These are phyloP conservation scores for Macrostomum cliftonense DNA, from an alignment of 2,888 invertebrate species.

Conservation along the genomic window DNA sequence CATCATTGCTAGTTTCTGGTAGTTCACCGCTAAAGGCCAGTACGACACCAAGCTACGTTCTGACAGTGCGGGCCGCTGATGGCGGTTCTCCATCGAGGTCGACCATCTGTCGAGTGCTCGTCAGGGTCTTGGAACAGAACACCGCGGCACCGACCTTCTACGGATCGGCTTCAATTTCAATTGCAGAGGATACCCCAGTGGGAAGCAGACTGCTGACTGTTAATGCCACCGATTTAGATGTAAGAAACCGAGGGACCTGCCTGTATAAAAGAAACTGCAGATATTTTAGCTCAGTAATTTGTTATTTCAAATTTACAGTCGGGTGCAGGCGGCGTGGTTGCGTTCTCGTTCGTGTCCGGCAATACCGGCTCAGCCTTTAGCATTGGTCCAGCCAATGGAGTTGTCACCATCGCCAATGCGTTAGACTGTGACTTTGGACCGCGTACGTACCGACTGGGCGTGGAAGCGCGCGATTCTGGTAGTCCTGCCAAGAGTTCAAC, in stretches of 20 bases:
- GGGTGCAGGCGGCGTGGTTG: not conserved
- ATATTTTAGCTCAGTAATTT: too few species aligned
- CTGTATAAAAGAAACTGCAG: too few species aligned
- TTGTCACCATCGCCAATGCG: not conserved
- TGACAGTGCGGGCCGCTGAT: not conserved
- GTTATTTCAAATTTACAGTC: not conserved
- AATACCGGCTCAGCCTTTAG: not conserved
- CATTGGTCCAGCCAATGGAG: not conserved
- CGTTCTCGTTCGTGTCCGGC: constrained; percentile 1
- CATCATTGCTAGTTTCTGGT: too few species aligned
- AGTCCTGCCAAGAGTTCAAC: not conserved
- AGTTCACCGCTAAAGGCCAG: not conserved
- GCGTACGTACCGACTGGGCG: not conserved
- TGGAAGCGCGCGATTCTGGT: not conserved
- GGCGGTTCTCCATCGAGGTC: not conserved
- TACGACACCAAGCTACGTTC: not conserved
- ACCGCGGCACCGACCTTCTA: not conserved
- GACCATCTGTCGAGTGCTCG: not conserved
- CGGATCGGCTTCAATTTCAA: not conserved
- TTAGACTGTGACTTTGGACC: not conserved
- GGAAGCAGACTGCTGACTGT: not conserved
- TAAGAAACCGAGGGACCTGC: too few species aligned
- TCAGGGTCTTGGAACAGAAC: constrained; percentile 5
- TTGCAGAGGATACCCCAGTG: not conserved
- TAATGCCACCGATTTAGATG: constrained; percentile 1